Evolutionary conservation across 2,797 vertebrate species (phyloP).

Genomic region (Phrynocephalus vlangalii): DNA sequence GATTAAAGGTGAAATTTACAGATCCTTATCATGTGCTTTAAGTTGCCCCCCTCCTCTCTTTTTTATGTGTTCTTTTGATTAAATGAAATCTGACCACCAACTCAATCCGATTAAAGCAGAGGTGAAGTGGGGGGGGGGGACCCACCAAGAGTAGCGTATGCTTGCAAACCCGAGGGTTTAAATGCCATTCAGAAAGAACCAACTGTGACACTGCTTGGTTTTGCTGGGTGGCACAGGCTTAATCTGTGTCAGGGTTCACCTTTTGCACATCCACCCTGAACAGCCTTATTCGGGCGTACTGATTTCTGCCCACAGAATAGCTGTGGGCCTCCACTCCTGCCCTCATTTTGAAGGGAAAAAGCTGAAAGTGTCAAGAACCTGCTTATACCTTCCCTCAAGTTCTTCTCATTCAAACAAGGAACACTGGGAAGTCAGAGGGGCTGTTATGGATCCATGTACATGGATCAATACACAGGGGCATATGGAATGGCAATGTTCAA

Average conservation of each 20-base stretch:
- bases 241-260: neutral
- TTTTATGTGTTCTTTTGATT: conserved; percentile 30
- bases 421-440: too few relatives aligned
- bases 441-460: neutral
- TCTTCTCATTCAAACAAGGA: neutral
- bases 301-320: neutral
- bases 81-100: conserved; percentile 27
- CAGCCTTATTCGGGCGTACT: neutral
- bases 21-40: conserved; percentile 43
- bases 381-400: neutral
- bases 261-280: neutral
- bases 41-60: neutral
- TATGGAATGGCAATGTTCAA: neutral
- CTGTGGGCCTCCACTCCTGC: neutral
- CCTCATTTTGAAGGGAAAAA: neutral
- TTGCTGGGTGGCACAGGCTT: fast-evolving
- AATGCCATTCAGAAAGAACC: neutral
- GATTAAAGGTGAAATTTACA: conserved; percentile 48
- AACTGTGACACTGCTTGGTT: fast-evolving
- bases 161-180: neutral
- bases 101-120: neutral
- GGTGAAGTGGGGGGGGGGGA: neutral
- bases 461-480: neutral
- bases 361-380: neutral
- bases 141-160: neutral